A percentile compares a stretch with the other conserved stretches of the same genome.
Evolutionary conservation across 2,797 vertebrate genomes (phyloP).

Genomic region (Rhynchotus rufescens): DNA sequence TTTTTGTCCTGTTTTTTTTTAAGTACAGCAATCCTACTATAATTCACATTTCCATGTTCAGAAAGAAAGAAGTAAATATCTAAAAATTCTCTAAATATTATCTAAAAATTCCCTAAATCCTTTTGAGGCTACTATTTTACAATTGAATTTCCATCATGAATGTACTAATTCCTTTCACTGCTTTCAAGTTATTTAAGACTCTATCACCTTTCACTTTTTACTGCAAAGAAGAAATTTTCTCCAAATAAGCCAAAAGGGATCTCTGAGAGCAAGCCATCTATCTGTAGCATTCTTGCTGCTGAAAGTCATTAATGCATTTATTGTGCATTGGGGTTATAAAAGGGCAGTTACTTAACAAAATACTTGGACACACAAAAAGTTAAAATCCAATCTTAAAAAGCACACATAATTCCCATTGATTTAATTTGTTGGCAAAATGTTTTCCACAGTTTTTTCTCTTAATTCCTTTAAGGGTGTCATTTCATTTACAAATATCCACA

Average conservation of each 20-base stretch:
- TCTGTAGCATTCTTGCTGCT: background rate
- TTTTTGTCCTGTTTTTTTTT: background rate
- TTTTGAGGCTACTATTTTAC: background rate
- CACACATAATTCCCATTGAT: background rate
- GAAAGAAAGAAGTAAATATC: background rate
- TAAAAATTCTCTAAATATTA: background rate
- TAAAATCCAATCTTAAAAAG: background rate
- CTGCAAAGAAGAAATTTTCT: background rate
- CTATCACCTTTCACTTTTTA: background rate
- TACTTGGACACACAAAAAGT: background rate
- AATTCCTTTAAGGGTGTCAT: background rate
- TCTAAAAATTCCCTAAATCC: background rate
- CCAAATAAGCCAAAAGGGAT: background rate
- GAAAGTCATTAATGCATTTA: background rate
- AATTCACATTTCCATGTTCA: background rate
- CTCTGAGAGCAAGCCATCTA: background rate
- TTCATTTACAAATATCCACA: background rate
- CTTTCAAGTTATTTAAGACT: slow-evolving; percentile 15
- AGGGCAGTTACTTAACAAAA: background rate
- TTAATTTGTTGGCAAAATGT: background rate
- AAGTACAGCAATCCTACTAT: background rate
- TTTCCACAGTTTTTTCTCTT: background rate
- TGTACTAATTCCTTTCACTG: background rate
- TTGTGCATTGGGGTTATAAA: background rate
- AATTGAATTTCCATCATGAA: background rate